Evolutionary conservation across 2,888 invertebrate species (phyloP).

Genomic region (Teinopalpus imperialis): DNA sequence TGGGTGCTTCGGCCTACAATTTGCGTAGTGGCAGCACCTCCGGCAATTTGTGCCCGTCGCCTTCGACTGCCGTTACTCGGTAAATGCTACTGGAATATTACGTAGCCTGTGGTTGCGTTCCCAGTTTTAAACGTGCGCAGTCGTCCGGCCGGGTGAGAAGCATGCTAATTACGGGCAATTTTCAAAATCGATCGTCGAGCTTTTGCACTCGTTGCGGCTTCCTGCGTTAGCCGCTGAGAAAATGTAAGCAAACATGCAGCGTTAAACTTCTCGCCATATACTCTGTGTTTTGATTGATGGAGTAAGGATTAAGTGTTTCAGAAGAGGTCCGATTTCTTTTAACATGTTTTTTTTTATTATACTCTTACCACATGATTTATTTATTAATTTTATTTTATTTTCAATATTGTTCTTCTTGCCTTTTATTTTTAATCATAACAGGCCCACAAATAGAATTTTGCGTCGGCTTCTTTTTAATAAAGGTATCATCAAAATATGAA

Average conservation of each 20-base stretch:
- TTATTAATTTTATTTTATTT: too few relatives aligned
- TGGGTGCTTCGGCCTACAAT: constrained; percentile 59
- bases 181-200: constrained; percentile 79
- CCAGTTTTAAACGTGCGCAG: constrained; percentile 72
- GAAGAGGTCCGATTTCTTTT: background rate
- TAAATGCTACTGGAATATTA: constrained; percentile 80
- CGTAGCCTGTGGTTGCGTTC: constrained; percentile 71
- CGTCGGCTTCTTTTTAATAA: constrained; percentile 73
- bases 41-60: constrained; percentile 77
- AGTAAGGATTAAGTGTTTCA: background rate
- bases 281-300: constrained; percentile 29
- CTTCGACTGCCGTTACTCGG: constrained; percentile 72
- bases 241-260: constrained; percentile 50
- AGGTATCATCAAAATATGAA: constrained; percentile 67
- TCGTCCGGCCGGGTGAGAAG: constrained; percentile 72
- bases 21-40: constrained; percentile 73
- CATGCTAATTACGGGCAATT: constrained; percentile 80
- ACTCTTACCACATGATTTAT: too few relatives aligned
- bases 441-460: constrained; percentile 23
- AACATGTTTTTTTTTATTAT: background rate
- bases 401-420: too few relatives aligned
- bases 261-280: constrained; percentile 31
- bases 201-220: constrained; percentile 70
- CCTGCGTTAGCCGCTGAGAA: constrained; percentile 61
- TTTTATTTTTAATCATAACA: too few relatives aligned